phyloP scores from a whole-genome alignment of 2,113 vertebrate genomes.

The Copsychus sechellarum region DNA sequence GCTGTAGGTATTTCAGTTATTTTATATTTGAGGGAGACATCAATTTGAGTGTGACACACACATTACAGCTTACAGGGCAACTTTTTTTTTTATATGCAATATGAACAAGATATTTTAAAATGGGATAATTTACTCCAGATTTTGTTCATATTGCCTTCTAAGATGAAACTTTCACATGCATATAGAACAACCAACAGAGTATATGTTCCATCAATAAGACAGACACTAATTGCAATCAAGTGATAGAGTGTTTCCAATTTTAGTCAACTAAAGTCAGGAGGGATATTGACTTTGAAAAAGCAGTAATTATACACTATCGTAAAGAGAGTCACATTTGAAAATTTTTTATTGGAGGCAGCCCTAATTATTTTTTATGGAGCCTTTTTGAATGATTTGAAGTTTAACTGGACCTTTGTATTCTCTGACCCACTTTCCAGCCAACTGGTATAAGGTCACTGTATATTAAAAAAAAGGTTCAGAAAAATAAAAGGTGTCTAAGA shows the following conservation, averaged over 20 bases:
- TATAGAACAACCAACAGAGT: background rate
- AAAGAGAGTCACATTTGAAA: background rate
- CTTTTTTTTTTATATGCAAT: background rate
- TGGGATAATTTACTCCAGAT: background rate
- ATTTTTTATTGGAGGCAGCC: background rate
- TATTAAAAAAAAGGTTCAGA: background rate
- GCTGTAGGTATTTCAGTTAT: background rate
- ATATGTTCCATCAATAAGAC: background rate
- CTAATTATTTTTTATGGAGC: background rate
- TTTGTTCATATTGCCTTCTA: background rate
- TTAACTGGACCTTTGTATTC: background rate
- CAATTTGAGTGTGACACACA: background rate
- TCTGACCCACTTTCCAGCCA: background rate
- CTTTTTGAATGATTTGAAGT: background rate
- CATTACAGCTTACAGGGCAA: background rate
- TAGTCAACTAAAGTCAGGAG: background rate
- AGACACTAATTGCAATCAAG: background rate
- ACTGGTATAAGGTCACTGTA: background rate
- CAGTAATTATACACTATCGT: background rate
- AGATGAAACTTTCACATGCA: background rate
- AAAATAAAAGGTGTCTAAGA: background rate
- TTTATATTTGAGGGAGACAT: background rate
- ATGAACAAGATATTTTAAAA: background rate
- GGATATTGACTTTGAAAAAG: background rate
- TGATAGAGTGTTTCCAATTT: background rate